Evolutionary conservation across 1,140 invertebrate species (phyloP).

Genomic region (Tetramorium simillimum): DNA sequence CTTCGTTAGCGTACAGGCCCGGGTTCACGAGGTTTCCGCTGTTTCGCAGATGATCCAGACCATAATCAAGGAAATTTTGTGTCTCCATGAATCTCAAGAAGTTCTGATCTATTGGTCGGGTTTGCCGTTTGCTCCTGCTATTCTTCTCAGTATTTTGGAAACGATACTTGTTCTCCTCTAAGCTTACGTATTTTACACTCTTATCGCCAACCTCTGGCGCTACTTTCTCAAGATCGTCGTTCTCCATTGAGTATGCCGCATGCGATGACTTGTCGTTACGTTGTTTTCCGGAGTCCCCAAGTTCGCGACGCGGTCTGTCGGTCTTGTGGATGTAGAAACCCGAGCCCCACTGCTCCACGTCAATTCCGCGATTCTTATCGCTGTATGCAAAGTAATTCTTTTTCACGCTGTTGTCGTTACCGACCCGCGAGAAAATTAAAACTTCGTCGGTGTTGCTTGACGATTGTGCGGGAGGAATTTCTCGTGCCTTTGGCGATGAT

Average conservation of each 20-base stretch:
- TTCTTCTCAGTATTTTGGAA: conserved; percentile 3
- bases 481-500: neutral
- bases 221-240: neutral
- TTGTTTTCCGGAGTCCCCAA: neutral
- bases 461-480: neutral
- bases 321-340: conserved; percentile 74
- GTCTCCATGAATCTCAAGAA: conserved; percentile 77
- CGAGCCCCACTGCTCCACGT: conserved; percentile 78
- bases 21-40: conserved; percentile 82
- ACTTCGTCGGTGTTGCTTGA: neutral
- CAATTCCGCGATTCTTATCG: conserved; percentile 69
- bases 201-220: neutral
- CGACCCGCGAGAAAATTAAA: conserved; percentile 64
- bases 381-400: conserved; percentile 74
- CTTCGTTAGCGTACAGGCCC: conserved; percentile 87
- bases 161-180: conserved; percentile 63
- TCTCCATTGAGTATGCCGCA: neutral
- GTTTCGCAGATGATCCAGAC: conserved; percentile 81
- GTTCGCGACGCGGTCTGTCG: conserved; percentile 28
- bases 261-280: neutral
- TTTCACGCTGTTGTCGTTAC: conserved; percentile 15
- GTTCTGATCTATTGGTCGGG: conserved; percentile 77
- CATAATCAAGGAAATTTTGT: conserved; percentile 73
- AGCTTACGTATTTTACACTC: conserved; percentile 29
- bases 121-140: conserved; percentile 55